Evolutionary conservation across 2,888 invertebrate species (phyloP).

Genomic region (Prosapia bicincta): DNA sequence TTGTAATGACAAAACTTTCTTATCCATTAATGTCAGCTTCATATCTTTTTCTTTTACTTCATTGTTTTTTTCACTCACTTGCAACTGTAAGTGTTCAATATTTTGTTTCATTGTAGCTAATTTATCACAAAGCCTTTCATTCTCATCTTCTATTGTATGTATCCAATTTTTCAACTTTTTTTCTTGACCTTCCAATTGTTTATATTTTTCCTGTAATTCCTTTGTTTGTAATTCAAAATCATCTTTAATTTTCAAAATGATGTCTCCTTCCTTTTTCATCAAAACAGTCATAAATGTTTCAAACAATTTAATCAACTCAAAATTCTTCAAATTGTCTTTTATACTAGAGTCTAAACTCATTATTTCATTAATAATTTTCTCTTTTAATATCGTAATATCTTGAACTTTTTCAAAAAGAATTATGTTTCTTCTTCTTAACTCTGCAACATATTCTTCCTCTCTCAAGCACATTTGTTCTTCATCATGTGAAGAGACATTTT

Average conservation of each 20-base stretch:
- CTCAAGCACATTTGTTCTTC: no score
- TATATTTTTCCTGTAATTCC: neutral
- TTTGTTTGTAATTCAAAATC: constrained; percentile 6
- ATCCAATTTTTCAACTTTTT: neutral
- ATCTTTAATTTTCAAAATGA: constrained; percentile 3
- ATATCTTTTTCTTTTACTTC: neutral
- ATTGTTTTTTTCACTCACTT: neutral
- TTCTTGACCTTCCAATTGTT: neutral
- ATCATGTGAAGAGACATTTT: no score
- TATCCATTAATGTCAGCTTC: neutral
- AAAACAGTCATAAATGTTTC: constrained; percentile 14
- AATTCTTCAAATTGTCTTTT: neutral
- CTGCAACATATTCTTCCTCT: neutral
- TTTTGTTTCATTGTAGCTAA: neutral
- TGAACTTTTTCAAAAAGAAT: neutral
- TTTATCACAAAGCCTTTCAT: neutral
- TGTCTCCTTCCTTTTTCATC: constrained; percentile 12
- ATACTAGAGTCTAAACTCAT: neutral
- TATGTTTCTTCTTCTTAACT: neutral
- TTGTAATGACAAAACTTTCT: neutral
- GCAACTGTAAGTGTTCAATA: neutral
- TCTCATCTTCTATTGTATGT: neutral
- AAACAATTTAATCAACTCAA: neutral
- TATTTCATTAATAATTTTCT: neutral
- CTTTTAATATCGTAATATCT: neutral